A percentile compares a stretch with the other conserved stretches of the same genome.
phyloP scores from a whole-genome alignment of 1,140 invertebrate genomes.

The Cotesia glomerata region DNA sequence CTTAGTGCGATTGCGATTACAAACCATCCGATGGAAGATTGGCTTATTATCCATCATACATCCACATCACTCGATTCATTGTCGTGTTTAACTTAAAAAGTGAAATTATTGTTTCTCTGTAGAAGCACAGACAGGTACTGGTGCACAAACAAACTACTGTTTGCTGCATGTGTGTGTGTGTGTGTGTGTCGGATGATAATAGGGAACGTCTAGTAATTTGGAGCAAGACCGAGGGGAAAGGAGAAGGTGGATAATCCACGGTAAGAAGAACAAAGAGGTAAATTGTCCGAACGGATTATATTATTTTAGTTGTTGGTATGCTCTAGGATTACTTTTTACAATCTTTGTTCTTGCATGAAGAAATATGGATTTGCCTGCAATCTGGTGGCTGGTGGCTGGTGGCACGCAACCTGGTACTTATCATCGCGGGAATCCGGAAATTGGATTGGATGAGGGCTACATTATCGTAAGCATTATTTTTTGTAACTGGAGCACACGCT shows the following conservation, averaged over 20 bases:
- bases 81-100: constrained; percentile 1
- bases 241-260: background rate
- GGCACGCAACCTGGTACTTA: constrained; percentile 27
- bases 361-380: constrained; percentile 1
- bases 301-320: too few relatives aligned
- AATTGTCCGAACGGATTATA: background rate
- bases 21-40: constrained; percentile 3
- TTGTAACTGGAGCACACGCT: background rate
- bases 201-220: too few relatives aligned
- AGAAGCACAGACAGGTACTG: background rate
- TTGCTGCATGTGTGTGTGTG: too few relatives aligned
- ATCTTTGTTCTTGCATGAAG: background rate
- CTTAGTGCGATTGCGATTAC: constrained; percentile 16
- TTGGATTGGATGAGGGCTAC: constrained; percentile 28
- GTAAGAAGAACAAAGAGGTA: background rate
- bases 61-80: background rate
- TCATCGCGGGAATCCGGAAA: constrained; percentile 30
- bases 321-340: background rate
- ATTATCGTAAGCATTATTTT: constrained; percentile 24
- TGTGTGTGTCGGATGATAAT: too few relatives aligned
- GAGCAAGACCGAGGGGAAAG: too few relatives aligned
- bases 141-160: background rate
- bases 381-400: background rate
- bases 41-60: background rate
- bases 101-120: constrained; percentile 2